Conservation (phyloP, 2,113 vertebrate species). For the Lonchura striata region DNA sequence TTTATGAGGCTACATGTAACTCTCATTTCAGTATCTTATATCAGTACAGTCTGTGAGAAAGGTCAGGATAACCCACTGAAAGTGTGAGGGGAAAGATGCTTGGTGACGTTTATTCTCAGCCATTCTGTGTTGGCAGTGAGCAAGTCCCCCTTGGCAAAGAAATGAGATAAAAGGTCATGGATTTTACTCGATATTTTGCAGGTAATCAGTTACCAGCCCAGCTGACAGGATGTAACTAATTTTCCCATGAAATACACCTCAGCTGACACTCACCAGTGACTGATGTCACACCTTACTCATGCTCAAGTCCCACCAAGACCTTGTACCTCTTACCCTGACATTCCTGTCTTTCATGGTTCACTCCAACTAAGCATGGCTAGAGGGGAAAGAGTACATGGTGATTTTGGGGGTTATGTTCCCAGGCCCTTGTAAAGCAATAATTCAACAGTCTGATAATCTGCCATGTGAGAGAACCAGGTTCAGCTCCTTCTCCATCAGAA, state of each 20-base stretch:
- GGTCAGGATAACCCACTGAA: not conserved
- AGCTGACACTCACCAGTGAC: not conserved
- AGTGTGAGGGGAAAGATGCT: not conserved
- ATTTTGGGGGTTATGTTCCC: not conserved
- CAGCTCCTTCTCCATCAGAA: not conserved
- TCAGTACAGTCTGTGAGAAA: not conserved
- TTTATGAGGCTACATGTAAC: not conserved
- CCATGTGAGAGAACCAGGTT: not conserved
- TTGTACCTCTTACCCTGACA: accelerated
- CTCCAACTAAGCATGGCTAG: not conserved
- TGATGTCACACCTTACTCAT: not conserved
- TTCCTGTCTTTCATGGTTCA: not conserved
- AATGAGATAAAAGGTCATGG: not conserved
- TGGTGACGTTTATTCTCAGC: not conserved
- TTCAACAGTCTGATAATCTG: not conserved
- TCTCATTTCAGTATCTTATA: not conserved
- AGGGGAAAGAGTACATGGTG: not conserved
- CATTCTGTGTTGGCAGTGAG: not conserved
- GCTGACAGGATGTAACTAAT: not conserved
- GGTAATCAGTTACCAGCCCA: not conserved
- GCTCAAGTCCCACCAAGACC: not conserved
- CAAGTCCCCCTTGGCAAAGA: not conserved
- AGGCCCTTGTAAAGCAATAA: not conserved
- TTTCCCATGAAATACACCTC: not conserved
- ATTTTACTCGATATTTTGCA: not conserved